Percentiles rank a stretch among this genome's conserved stretches.
These are phyloP conservation scores for Cryptoleucopteryx plumbea DNA, from an alignment of 2,113 vertebrate species.

Conservation along the genomic window DNA sequence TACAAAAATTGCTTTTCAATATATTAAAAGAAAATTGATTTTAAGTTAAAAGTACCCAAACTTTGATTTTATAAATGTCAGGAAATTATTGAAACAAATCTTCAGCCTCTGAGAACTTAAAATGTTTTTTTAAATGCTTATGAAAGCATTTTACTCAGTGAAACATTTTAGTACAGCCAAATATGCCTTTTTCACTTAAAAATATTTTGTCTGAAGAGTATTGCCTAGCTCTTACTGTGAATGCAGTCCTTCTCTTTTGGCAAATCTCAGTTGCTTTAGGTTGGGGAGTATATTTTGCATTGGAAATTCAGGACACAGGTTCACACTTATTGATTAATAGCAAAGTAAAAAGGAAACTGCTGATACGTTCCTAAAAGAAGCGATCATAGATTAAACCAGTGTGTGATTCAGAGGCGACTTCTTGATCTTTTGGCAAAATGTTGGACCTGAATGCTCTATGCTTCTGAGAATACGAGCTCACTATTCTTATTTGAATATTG, in stretches of 20 bases:
- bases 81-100: neutral
- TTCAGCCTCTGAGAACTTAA: neutral
- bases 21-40: neutral
- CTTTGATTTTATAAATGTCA: neutral
- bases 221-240: neutral
- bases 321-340: neutral
- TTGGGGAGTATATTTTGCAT: neutral
- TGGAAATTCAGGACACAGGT: neutral
- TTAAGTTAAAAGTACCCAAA: neutral
- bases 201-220: neutral
- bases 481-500: neutral
- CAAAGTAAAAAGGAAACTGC: neutral
- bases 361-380: neutral
- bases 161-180: neutral
- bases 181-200: neutral
- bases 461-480: neutral
- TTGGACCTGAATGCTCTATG: neutral
- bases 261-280: neutral
- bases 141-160: neutral
- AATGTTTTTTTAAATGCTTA: neutral
- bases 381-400: neutral
- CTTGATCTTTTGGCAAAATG: neutral
- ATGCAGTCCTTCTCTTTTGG: neutral
- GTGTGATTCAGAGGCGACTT: neutral
- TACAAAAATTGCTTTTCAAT: neutral